Evolutionary conservation across 1,140 invertebrate genomes (phyloP).

Genomic region (Orchestia grillus): DNA sequence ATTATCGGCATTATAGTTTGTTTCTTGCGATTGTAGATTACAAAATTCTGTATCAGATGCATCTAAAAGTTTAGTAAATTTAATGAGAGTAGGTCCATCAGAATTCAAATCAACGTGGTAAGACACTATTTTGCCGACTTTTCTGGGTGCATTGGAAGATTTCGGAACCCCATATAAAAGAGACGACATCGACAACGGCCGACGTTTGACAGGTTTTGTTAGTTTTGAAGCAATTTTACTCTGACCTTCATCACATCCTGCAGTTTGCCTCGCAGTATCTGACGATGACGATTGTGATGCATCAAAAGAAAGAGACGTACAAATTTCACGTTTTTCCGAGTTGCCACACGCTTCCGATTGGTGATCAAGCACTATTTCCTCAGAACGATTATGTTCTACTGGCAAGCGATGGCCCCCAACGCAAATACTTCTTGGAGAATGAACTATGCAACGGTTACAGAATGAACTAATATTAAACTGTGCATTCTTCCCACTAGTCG

Average conservation of each 20-base stretch:
- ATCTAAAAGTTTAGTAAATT: slow-evolving; percentile 21
- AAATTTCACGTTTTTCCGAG: not conserved
- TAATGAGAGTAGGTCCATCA: slow-evolving; percentile 4
- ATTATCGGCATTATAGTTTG: not conserved
- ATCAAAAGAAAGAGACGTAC: not conserved
- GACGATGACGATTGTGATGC: not conserved
- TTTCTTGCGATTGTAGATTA: not conserved
- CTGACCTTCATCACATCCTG: not conserved
- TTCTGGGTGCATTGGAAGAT: not conserved
- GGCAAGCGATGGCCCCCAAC: slow-evolving; percentile 24
- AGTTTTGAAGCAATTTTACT: not conserved
- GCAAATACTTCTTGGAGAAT: slow-evolving; percentile 34
- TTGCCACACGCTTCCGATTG: not conserved
- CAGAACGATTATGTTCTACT: not conserved
- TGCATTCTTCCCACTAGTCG: not conserved
- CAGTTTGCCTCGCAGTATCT: not conserved
- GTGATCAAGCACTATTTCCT: not conserved
- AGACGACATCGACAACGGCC: slow-evolving; percentile 23
- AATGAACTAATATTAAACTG: not conserved
- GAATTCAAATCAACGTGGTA: slow-evolving; percentile 38
- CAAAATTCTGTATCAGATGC: not conserved
- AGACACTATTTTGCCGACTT: slow-evolving; percentile 21
- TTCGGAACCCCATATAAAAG: not conserved
- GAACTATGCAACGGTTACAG: slow-evolving; percentile 22
- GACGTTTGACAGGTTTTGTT: not conserved